Evolutionary conservation across 1,140 invertebrate genomes (phyloP).

Genomic region (Oryctes rhinoceros): DNA sequence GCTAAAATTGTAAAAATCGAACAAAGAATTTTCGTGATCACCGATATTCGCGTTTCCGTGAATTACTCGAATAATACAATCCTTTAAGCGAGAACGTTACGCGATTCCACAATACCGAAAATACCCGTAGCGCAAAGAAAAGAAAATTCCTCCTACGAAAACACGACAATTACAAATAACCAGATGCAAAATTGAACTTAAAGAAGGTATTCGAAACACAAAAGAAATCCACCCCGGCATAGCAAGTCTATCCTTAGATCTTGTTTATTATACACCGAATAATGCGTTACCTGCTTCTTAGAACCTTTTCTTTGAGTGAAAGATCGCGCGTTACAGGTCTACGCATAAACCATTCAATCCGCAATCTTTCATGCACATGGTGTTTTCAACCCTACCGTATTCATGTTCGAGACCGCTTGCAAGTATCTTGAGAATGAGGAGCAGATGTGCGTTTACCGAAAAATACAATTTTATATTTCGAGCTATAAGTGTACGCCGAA

Average conservation of each 20-base stretch:
- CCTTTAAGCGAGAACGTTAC: too few relatives aligned
- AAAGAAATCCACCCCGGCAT: slow-evolving; percentile 8
- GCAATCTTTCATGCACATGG: slow-evolving; percentile 17
- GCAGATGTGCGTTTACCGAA: slow-evolving; percentile 17
- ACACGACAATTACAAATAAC: not conserved
- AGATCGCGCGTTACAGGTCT: not conserved
- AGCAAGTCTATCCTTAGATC: slow-evolving; percentile 5
- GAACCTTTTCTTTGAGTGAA: not conserved
- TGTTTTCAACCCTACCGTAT: slow-evolving; percentile 5
- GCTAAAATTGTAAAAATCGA: too few relatives aligned
- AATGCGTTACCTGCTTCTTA: not conserved
- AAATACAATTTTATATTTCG: slow-evolving; percentile 7
- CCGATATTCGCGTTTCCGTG: too few relatives aligned
- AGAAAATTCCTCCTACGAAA: too few relatives aligned
- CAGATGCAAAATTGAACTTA: not conserved
- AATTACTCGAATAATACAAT: too few relatives aligned
- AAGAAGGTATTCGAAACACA: not conserved
- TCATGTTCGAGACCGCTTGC: slow-evolving; percentile 10
- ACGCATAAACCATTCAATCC: not conserved
- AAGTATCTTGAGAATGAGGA: not conserved
- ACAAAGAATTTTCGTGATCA: too few relatives aligned
- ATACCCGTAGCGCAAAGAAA: too few relatives aligned
- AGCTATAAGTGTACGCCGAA: not conserved
- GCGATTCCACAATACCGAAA: too few relatives aligned
- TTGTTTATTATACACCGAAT: not conserved